Evolutionary conservation across 2,797 vertebrate species (phyloP), one percentile per base, ranked within the genome.

Genomic region (Oryzias dopingdopingensis): DNA sequence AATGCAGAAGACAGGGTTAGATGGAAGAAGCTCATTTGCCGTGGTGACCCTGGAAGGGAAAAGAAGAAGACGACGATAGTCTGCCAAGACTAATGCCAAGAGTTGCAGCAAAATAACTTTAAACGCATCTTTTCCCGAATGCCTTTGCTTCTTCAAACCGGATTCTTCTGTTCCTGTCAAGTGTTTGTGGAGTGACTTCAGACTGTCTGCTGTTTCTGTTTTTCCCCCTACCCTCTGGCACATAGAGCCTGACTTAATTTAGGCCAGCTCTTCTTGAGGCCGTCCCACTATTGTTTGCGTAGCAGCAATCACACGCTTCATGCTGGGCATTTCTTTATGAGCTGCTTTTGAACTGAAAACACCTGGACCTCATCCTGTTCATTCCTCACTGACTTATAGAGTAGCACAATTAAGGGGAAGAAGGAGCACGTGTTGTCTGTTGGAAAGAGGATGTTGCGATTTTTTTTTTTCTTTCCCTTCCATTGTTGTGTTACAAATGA

Each of bases 121-220:
- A 22, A 32, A 6, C 18, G 6, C 56, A 71, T 23, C 12, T 52
- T 48, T 70, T 49, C 64, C 54, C 26, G 17, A 29, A 49, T 10
- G 10, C 42, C 41, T 49, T 23, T 20, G 44, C 17, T 37, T 70
- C 45, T 74, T 41, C 23, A 52, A 53, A 26, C 40, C 4, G 43
- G 72, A 72, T 62, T 66, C 62, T 70, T 50, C 62, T 75, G 62
- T 71, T 77, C 72, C 77, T 77, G 65, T 65, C 62, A 86, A 69
- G 87, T 84, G 78, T 81, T 84, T 89, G 72, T 55, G 49, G 54
- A 80, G 83, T 85, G 86, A 87, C 80, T 70, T 87, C 82, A 88
- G 62, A 70, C 60, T 49, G 24, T 71, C 32, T 37, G 32, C 8
- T 29, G 26, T 29, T 37, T 32, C 7, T 32, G 12, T 32, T 77